Base-by-base conservation (phyloP, 2,797 vertebrate species). In the Sebastes matsubarae region DNA sequence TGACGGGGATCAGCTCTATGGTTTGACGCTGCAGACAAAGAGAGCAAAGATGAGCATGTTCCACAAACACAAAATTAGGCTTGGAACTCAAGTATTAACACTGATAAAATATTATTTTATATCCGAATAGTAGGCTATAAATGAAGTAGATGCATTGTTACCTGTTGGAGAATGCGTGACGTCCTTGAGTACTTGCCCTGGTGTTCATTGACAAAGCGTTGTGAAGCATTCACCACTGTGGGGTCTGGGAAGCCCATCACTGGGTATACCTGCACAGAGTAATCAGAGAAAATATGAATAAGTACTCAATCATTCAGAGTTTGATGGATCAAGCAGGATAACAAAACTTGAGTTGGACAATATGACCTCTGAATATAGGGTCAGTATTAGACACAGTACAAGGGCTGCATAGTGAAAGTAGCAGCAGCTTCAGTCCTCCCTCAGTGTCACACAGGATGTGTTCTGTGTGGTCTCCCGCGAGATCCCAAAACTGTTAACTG, bases 1-100 rank as follows among this genome's bases (percentile, higher is more conserved):
- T 96, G 72, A 97, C 87, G 0, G 96, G 96, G 77, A 97, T 96
- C 90, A 96, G 84, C 82, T 97, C 96, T 30, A 97, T 93, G 32
- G 87, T 94, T 83, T 97, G 96, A 85, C 94, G 95, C 96, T 97
- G 93, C 30, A 91, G 76, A 88, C n/a, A 88, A 79, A 91, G n/a
- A 89, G 65, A 77, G 68, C 5, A 55, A 82, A 86, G 5, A 32
- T 66, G 16, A 75, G 8, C 18, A 82, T 68, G 50, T 74, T 36
- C 46, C 6, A 83, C 36, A 73, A 65, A 79, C 25, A 63, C 13
- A 18, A 59, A 68, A 46, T 57, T 10, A 27, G 36, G 2, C 6
- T 13, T 34, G 55, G 4, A 70, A 25, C 13, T 74, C 3, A 73
- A 74, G 22, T 67, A 57, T 16, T 70, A 10, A 46, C n/a, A 68